These are phyloP conservation scores for Drosophila repleta DNA, from an alignment of 1,140 invertebrate genomes.

Conservation along the genomic window DNA sequence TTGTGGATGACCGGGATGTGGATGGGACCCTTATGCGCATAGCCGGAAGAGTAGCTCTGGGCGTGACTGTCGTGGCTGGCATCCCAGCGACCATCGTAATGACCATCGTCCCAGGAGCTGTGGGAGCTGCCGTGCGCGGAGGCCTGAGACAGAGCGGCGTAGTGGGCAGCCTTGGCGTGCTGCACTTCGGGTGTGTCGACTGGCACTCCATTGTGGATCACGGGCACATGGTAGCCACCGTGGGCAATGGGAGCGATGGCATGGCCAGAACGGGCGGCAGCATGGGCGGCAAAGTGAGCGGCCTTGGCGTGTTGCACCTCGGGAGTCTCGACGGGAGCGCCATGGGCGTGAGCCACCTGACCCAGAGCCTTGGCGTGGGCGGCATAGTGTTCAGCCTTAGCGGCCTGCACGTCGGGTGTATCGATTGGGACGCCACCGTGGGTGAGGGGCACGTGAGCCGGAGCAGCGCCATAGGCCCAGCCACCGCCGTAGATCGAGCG, in stretches of 20 bases:
- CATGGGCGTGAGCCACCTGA: slow-evolving; percentile 75
- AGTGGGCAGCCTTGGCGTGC: slow-evolving; percentile 86
- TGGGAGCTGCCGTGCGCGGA: slow-evolving; percentile 74
- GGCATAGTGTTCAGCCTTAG: slow-evolving; percentile 87
- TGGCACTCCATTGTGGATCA: slow-evolving; percentile 85
- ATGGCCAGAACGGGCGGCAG: slow-evolving; percentile 68
- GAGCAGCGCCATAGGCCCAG: slow-evolving; percentile 67
- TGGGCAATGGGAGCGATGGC: slow-evolving; percentile 61
- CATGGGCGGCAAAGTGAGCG: slow-evolving; percentile 76
- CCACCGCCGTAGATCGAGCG: slow-evolving; percentile 75
- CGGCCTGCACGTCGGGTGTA: slow-evolving; percentile 87
- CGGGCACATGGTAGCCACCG: slow-evolving; percentile 82
- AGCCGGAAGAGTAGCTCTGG: slow-evolving; percentile 57
- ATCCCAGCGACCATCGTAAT: slow-evolving; percentile 64
- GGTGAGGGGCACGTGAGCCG: slow-evolving; percentile 84
- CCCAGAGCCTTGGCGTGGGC: slow-evolving; percentile 86
- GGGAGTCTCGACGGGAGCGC: slow-evolving; percentile 83
- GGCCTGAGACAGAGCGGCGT: slow-evolving; percentile 85
- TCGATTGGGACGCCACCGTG: slow-evolving; percentile 86
- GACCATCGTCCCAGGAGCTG: slow-evolving; percentile 72
- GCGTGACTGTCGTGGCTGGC: slow-evolving; percentile 48
- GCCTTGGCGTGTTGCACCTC: slow-evolving; percentile 84
- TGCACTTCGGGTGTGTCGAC: slow-evolving; percentile 87
- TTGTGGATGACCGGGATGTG: slow-evolving; percentile 84
- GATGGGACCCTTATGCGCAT: slow-evolving; percentile 83